These are phyloP conservation scores for Nyctereutes procyonoides DNA, from an alignment of 2,113 vertebrate genomes.

Conservation along the genomic window DNA sequence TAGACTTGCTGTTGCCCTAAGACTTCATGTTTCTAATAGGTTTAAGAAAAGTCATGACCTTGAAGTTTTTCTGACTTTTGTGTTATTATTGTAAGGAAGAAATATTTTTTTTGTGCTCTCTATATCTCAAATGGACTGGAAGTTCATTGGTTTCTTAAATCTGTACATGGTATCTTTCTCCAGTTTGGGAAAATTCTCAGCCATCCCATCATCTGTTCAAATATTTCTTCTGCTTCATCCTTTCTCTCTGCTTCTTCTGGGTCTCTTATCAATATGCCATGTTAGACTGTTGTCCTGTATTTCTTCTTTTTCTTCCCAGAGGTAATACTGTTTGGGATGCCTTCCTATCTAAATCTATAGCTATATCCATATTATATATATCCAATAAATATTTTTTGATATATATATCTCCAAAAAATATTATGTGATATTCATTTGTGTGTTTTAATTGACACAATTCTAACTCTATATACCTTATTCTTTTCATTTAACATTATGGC, in stretches of 20 bases:
- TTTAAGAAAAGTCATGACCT: background rate
- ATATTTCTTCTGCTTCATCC: background rate
- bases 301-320: background rate
- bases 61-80: background rate
- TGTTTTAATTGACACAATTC: constrained; percentile 7
- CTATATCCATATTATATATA: background rate
- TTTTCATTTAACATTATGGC: background rate
- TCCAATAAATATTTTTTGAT: background rate
- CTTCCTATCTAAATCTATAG: background rate
- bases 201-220: background rate
- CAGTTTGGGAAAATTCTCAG: background rate
- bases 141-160: background rate
- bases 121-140: background rate
- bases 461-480: background rate
- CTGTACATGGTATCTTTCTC: background rate
- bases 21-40: background rate
- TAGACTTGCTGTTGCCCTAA: background rate
- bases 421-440: background rate
- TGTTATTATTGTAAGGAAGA: background rate
- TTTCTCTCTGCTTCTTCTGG: background rate
- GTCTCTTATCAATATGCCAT: background rate
- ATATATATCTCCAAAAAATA: background rate
- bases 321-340: background rate
- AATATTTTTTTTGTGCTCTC: background rate
- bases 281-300: background rate